These are phyloP conservation scores for Mionectes olivaceus DNA, from an alignment of 2,797 vertebrate species.

Conservation along the genomic window DNA sequence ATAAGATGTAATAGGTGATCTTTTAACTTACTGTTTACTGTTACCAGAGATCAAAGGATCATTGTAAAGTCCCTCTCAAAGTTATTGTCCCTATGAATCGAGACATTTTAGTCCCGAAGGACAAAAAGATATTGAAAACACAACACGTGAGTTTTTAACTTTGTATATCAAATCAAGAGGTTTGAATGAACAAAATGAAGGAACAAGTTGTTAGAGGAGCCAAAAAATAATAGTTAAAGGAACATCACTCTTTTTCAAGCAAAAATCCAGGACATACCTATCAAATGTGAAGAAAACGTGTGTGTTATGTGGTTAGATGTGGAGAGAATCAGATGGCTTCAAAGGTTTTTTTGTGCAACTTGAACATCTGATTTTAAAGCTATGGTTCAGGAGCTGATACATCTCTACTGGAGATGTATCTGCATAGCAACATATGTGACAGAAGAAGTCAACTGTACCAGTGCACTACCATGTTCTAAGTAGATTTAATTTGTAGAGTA, in stretches of 20 bases:
- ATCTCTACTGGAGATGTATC: background rate
- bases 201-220: background rate
- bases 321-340: background rate
- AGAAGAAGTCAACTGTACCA: background rate
- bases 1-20: background rate
- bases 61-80: background rate
- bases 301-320: background rate
- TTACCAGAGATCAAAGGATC: background rate
- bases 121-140: background rate
- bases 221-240: background rate
- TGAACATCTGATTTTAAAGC: background rate
- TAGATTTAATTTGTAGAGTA: background rate
- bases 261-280: background rate
- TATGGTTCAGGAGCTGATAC: background rate
- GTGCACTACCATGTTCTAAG: background rate
- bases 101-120: background rate
- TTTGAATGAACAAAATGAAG: background rate
- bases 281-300: background rate
- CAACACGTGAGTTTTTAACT: background rate
- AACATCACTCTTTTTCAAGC: background rate
- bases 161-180: background rate
- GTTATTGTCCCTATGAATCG: fast-evolving
- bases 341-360: background rate
- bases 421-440: background rate
- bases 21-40: background rate